Percentiles rank a stretch among this genome's conserved stretches.
Conservation (phyloP, 1,140 invertebrate species). For the Bombus impatiens region DNA sequence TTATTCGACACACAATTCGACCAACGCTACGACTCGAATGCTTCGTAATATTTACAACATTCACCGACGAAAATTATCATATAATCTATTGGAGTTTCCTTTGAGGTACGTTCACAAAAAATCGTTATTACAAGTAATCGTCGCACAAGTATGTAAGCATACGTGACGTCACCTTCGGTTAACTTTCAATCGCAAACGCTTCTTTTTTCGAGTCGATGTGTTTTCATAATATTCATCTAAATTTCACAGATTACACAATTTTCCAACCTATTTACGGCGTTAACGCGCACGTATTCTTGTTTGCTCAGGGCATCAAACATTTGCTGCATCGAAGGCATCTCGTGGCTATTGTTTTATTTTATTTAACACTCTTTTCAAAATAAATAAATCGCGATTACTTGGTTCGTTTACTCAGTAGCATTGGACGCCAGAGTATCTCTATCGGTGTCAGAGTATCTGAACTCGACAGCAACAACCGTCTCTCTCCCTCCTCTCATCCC, state of each 20-base stretch:
- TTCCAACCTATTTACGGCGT: constrained; percentile 35
- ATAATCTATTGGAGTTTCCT: constrained; percentile 60
- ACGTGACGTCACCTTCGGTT: constrained; percentile 39
- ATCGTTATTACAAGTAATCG: constrained; percentile 17
- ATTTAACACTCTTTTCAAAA: constrained; percentile 70
- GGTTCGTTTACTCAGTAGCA: constrained; percentile 67
- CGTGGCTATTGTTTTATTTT: constrained; percentile 79
- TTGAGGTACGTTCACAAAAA: constrained; percentile 54
- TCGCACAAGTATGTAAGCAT: constrained; percentile 29
- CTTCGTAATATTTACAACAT: constrained; percentile 70
- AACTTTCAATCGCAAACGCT: constrained; percentile 1
- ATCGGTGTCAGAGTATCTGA: constrained; percentile 52
- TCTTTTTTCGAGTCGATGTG: background rate
- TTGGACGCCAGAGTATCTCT: constrained; percentile 71
- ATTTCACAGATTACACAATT: constrained; percentile 35
- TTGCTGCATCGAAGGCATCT: constrained; percentile 79
- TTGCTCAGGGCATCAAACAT: constrained; percentile 72
- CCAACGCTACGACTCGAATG: constrained; percentile 41
- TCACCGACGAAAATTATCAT: constrained; percentile 60
- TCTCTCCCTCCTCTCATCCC: background rate
- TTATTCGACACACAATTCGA: constrained; percentile 6
- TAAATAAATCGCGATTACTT: constrained; percentile 75
- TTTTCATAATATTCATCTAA: background rate
- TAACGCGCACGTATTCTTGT: constrained; percentile 40
- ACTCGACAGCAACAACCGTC: constrained; percentile 60